A percentile compares a stretch with the other conserved stretches of the same genome.
Evolutionary conservation across 2,113 vertebrate species (phyloP).

Genomic region (Neopipo cinnamomea): DNA sequence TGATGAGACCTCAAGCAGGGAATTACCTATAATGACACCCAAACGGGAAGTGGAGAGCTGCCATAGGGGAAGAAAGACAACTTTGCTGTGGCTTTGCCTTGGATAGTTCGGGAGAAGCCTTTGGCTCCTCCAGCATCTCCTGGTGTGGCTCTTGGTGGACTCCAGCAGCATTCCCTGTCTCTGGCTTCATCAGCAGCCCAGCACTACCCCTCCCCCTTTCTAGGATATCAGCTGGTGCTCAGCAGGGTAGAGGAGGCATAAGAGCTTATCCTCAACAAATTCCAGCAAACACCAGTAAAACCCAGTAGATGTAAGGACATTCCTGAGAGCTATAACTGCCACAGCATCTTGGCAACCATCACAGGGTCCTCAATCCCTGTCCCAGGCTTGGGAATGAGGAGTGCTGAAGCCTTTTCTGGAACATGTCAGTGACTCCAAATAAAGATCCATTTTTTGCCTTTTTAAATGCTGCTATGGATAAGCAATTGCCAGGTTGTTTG

Average conservation of each 20-base stretch:
- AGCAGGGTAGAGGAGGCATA: neutral
- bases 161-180: neutral
- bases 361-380: neutral
- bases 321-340: neutral
- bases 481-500: neutral
- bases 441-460: neutral
- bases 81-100: neutral
- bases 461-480: slow-evolving; percentile 8
- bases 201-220: neutral
- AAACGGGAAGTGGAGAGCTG: neutral
- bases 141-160: neutral
- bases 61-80: neutral
- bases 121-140: neutral
- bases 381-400: neutral
- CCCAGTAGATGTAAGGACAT: neutral
- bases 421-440: neutral
- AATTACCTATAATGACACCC: slow-evolving; percentile 12
- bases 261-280: neutral
- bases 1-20: neutral
- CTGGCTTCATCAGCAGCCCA: neutral
- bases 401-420: neutral
- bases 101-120: neutral
- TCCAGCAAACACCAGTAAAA: neutral
- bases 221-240: neutral
- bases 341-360: neutral